Conservation (phyloP, 2,113 vertebrate species). For the Sorex araneus region DNA sequence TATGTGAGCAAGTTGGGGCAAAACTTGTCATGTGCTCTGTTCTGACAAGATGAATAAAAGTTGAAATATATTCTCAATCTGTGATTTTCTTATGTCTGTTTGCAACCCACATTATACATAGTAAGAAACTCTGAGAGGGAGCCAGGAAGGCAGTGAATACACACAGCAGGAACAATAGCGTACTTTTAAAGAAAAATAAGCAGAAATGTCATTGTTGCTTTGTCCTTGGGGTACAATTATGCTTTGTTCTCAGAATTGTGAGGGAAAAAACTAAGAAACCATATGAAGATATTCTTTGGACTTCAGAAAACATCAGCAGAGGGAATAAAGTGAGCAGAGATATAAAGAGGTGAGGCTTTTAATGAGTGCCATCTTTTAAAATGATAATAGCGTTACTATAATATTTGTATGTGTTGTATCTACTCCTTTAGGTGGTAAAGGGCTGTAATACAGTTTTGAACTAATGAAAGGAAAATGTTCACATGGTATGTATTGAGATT, state of each 20-base stretch:
- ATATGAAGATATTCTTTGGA: conserved; percentile 50
- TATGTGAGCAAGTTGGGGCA: conserved; percentile 48
- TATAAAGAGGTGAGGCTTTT: not conserved
- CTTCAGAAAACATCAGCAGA: conserved; percentile 55
- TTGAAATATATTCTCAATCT: conserved; percentile 54
- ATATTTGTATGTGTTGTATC: conserved; percentile 32
- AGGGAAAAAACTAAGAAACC: conserved; percentile 50
- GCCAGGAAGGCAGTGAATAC: conserved; percentile 61
- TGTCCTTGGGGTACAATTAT: conserved; percentile 74
- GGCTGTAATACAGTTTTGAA: conserved; percentile 52
- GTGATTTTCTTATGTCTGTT: conserved; percentile 49
- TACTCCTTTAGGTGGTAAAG: conserved; percentile 35
- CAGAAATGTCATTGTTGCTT: conserved; percentile 79
- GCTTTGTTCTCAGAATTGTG: conserved; percentile 79
- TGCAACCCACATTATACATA: conserved; percentile 62
- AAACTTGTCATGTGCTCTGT: conserved; percentile 10
- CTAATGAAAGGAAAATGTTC: conserved; percentile 44
- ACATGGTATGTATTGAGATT: conserved; percentile 59
- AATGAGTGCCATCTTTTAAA: conserved; percentile 68
- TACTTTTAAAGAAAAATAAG: conserved; percentile 80
- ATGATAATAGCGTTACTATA: conserved; percentile 29
- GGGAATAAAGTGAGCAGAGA: conserved; percentile 45
- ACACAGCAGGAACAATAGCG: conserved; percentile 77
- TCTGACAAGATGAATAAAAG: conserved; percentile 61
- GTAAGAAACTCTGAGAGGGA: conserved; percentile 59